A percentile compares a stretch with the other conserved stretches of the same genome.
Conservation (phyloP, 2,113 vertebrate species). For the Coreoperca whiteheadi region DNA sequence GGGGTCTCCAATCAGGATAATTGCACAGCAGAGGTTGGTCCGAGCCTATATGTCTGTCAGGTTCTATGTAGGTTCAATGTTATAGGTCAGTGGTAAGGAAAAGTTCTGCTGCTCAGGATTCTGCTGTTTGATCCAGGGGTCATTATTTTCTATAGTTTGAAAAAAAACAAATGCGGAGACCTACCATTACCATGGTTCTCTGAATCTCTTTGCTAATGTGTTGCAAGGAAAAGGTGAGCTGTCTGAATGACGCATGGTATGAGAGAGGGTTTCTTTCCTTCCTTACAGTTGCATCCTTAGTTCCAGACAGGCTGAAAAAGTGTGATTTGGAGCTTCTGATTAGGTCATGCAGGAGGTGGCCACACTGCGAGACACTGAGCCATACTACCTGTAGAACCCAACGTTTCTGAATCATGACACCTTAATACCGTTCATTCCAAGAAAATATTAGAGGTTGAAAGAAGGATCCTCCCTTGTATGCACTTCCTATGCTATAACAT, state of each 20-base stretch:
- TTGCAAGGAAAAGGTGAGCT: background rate
- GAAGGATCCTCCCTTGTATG: background rate
- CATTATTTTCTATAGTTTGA: background rate
- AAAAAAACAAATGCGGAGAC: background rate
- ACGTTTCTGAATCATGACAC: background rate
- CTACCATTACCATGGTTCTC: background rate
- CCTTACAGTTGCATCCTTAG: background rate
- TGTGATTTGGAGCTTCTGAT: conserved; percentile 19
- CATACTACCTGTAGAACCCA: background rate
- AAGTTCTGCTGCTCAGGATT: background rate
- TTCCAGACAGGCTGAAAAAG: background rate
- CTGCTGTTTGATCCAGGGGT: background rate
- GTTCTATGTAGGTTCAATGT: background rate
- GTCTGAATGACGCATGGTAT: background rate
- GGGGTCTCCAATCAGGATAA: background rate
- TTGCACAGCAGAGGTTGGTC: background rate
- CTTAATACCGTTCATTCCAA: background rate
- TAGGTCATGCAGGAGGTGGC: conserved; percentile 20
- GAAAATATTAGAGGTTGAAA: background rate
- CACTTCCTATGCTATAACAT: background rate
- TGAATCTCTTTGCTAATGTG: background rate
- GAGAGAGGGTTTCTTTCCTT: conserved; percentile 19
- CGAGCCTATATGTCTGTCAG: background rate
- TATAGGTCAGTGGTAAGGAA: background rate
- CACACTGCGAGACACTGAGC: background rate